These are phyloP conservation scores for Villa cingulata DNA, from an alignment of 2,888 invertebrate species.

Conservation along the genomic window DNA sequence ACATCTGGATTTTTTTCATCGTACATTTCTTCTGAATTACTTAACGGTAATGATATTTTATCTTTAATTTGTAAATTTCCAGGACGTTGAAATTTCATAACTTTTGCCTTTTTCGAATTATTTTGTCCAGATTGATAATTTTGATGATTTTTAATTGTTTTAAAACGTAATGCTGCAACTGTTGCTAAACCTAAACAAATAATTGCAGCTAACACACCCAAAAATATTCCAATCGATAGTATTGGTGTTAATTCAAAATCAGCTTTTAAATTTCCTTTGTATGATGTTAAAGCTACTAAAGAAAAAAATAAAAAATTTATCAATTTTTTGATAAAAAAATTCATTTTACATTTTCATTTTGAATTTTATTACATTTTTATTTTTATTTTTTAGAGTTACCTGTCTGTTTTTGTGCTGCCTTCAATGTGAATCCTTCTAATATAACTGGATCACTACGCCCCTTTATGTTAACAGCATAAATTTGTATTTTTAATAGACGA, in stretches of 20 bases:
- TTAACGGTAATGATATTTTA: conserved; percentile 52
- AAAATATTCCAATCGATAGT: conserved; percentile 37
- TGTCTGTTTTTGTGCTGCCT: conserved; percentile 63
- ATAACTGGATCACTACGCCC: conserved; percentile 62
- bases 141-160: conserved; percentile 34
- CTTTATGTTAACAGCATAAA: conserved; percentile 72
- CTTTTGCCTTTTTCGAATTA: conserved; percentile 17
- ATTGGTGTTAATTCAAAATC: conserved; percentile 43
- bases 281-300: conserved; percentile 32
- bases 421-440: conserved; percentile 58
- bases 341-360: no score
- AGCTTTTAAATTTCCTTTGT: conserved; percentile 37
- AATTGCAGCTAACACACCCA: conserved; percentile 35
- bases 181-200: conserved; percentile 36
- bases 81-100: conserved; percentile 41
- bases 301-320: background rate
- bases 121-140: conserved; percentile 27
- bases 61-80: conserved; percentile 48
- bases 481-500: conserved; percentile 58
- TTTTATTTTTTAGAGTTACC: no score
- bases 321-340: no score
- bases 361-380: no score
- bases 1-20: conserved; percentile 86
- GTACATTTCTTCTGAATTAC: conserved; percentile 55
- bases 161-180: conserved; percentile 33